Conservation (phyloP, 30 jellyfish, hydroid and myxozoan species). For the Chironex yamaguchii region DNA sequence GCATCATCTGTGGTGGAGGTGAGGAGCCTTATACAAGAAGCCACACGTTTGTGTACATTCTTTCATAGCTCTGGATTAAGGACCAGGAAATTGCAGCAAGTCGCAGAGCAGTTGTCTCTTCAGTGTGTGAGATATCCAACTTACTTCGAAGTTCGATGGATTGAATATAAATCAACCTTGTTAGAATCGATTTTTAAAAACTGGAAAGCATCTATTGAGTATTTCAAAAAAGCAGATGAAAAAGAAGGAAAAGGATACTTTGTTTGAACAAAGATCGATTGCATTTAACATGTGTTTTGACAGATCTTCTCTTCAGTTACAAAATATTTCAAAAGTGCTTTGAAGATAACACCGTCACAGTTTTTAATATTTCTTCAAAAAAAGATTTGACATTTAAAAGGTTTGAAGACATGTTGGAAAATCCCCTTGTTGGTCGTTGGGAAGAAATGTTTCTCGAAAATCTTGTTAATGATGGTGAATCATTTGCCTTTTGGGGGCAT, state of each 20-base stretch:
- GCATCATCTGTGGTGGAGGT: constrained; percentile 12
- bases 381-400: constrained; percentile 17
- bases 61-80: constrained; percentile 25
- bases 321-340: constrained; percentile 46
- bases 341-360: constrained; percentile 7
- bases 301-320: constrained; percentile 21
- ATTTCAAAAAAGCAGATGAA: constrained; percentile 3
- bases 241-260: constrained; percentile 32
- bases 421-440: constrained; percentile 28
- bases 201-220: constrained; percentile 41
- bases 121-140: constrained; percentile 6
- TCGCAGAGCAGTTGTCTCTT: constrained; percentile 13
- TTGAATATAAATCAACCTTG: constrained; percentile 1
- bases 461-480: background rate
- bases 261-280: constrained; percentile 13
- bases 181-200: constrained; percentile 19
- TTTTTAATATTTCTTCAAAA: constrained; percentile 16
- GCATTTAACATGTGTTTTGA: constrained; percentile 6
- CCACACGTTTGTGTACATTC: constrained; percentile 17
- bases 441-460: constrained; percentile 19
- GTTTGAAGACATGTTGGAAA: background rate
- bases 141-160: constrained; percentile 37
- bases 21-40: constrained; percentile 27
- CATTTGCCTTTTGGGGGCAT: background rate
- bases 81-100: constrained; percentile 3